Evolutionary conservation across 2,888 invertebrate genomes (phyloP), one percentile per base, ranked within the genome.

Genomic region (Idaea biselata): DNA sequence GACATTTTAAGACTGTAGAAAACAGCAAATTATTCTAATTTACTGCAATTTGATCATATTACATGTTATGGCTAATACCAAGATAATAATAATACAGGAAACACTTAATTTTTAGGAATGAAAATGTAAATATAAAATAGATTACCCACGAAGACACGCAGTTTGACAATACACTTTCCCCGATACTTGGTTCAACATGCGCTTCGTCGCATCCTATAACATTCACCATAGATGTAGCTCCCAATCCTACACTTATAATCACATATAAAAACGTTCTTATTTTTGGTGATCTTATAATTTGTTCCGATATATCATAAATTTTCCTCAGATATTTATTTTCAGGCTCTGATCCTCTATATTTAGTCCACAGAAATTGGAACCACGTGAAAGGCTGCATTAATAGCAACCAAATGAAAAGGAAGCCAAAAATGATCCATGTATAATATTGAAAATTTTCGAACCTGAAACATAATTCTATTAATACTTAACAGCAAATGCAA

Each of bases 321-420:
- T 89, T 88, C 58, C 93, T 86, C 1, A 96, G 76, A 8, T 93
- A 75, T 66, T 74, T 80, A 67, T 93, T 93, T 53, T 84, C 86
- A 0, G 96, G 96, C 66, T 93, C 93, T 16, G 92, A 88, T n/a
- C 93, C 89, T 69, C 81, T 84, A 62, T 84, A 84, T 69, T 89
- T 87, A 0, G 84, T 86, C 96, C 96, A 96, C 0, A 95, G 76
- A 72, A 95, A 95, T 76, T 96, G 95, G 66, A 95, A 95, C 97
- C 97, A 97, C 0, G 95, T 94, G 7, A 96, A 78, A 0, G 96
- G 95, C 62, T 96, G 89, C 69, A 96, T 84, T 0, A 95, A 70
- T 0, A 95, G 68, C 1, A 92, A 73, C 14, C 73, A 67, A 0
- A 84, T 0, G 53, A 87, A 33, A 2, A 91, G 73, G 5, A 78